Percentiles rank a stretch among this genome's conserved stretches.
These are phyloP conservation scores for Smutsia temminckii DNA, from an alignment of 2,797 vertebrate species.

Conservation along the genomic window DNA sequence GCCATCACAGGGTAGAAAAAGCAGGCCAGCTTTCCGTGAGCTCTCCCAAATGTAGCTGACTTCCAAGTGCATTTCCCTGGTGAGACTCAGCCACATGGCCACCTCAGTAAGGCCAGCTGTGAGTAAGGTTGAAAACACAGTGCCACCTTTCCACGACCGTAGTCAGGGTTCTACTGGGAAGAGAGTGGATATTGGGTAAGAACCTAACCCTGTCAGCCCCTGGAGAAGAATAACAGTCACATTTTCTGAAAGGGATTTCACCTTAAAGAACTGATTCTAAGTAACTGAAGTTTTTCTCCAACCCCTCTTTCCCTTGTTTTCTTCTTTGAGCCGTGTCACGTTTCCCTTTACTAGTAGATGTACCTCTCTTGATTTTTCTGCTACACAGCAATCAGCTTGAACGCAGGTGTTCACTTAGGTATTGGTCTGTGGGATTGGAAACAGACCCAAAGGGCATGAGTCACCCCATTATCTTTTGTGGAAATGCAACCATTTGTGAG, in stretches of 20 bases:
- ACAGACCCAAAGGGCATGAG: background rate
- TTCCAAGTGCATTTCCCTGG: background rate
- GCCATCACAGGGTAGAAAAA: background rate
- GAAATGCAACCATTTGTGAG: background rate
- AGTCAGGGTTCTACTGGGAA: background rate
- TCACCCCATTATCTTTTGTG: background rate
- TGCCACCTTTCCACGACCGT: background rate
- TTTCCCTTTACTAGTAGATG: background rate
- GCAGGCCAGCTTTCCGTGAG: background rate
- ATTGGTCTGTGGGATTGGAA: background rate
- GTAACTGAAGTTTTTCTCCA: background rate
- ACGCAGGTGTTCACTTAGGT: background rate
- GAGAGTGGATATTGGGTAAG: background rate
- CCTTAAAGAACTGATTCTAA: slow-evolving; percentile 14
- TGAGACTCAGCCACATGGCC: background rate
- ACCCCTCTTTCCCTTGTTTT: background rate
- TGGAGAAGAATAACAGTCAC: background rate
- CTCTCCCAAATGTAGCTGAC: background rate
- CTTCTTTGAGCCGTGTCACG: background rate
- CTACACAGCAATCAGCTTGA: background rate
- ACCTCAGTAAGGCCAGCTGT: background rate
- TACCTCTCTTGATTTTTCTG: background rate
- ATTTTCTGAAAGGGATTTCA: slow-evolving; percentile 12
- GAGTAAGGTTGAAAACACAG: background rate
- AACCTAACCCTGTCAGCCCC: background rate